Conservation (phyloP, 2,888 invertebrate species). For the Poecilobothrus nobilitatus region DNA sequence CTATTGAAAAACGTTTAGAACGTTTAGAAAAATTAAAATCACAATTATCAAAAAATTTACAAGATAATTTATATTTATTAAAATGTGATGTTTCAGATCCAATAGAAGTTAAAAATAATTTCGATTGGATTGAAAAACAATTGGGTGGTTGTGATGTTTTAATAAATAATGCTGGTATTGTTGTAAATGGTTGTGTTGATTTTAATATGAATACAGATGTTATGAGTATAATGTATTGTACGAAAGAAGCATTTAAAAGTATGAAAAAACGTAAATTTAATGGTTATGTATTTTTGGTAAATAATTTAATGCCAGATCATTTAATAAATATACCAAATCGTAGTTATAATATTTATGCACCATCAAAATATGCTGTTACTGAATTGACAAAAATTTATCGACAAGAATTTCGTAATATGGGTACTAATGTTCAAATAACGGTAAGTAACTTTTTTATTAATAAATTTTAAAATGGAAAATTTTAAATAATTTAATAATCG, state of each 20-base stretch:
- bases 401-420: constrained; percentile 35
- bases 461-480: no score
- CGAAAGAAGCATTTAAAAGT: constrained; percentile 45
- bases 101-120: background rate
- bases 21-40: background rate
- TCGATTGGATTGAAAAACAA: constrained; percentile 38
- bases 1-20: background rate
- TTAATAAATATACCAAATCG: constrained; percentile 25
- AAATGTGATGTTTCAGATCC: constrained; percentile 2
- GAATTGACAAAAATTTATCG: constrained; percentile 38
- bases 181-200: constrained; percentile 24
- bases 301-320: constrained; percentile 38
- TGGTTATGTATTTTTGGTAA: constrained; percentile 47
- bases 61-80: background rate
- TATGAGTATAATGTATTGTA: constrained; percentile 44
- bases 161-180: constrained; percentile 51
- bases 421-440: constrained; percentile 39
- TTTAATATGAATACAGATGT: constrained; percentile 38
- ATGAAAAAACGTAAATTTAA: constrained; percentile 45
- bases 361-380: constrained; percentile 38
- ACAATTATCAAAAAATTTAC: background rate
- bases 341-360: constrained; percentile 35
- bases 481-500: no score
- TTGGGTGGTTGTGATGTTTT: constrained; percentile 50
- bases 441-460: constrained; percentile 27